These are phyloP conservation scores for Paratrypauchen microcephalus DNA, from an alignment of 2,797 vertebrate genomes.

Conservation along the genomic window DNA sequence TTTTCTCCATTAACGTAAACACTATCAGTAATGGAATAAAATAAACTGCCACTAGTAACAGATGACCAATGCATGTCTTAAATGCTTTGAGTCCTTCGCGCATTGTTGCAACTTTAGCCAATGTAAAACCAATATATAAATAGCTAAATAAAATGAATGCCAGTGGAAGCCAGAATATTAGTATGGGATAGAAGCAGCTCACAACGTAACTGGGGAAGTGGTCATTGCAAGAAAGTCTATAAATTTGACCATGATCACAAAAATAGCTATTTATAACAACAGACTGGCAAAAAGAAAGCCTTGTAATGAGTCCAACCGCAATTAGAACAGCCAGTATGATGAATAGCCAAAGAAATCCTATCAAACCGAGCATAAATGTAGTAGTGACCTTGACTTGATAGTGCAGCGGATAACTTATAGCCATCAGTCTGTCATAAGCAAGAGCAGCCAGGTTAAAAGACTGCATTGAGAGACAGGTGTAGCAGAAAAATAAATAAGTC, in stretches of 20 bases:
- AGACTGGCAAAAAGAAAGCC: constrained; percentile 61
- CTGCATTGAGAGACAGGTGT: constrained; percentile 47
- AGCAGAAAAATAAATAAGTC: constrained; percentile 51
- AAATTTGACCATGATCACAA: constrained; percentile 68
- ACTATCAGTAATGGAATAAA: constrained; percentile 64
- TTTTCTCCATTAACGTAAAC: constrained; percentile 44
- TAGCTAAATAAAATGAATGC: constrained; percentile 62
- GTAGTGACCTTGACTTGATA: constrained; percentile 36
- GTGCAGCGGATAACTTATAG: constrained; percentile 62
- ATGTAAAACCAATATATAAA: constrained; percentile 41
- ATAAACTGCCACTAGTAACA: constrained; percentile 63
- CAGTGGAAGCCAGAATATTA: constrained; percentile 61
- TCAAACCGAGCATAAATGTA: constrained; percentile 2
- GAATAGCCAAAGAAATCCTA: constrained; percentile 23
- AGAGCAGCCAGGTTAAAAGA: constrained; percentile 54
- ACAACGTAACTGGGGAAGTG: constrained; percentile 29
- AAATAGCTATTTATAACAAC: constrained; percentile 62
- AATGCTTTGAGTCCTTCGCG: constrained; percentile 56
- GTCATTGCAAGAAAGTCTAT: constrained; percentile 59
- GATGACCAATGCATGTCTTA: constrained; percentile 65
- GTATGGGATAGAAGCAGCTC: constrained; percentile 15
- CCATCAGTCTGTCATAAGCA: constrained; percentile 63
- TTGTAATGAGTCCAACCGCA: constrained; percentile 45
- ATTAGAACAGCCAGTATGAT: neutral
- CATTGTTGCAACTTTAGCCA: constrained; percentile 57